Percentiles rank a stretch among this genome's conserved stretches.
phyloP scores from a whole-genome alignment of 1,140 invertebrate species.

The Sarcophaga bullata region DNA sequence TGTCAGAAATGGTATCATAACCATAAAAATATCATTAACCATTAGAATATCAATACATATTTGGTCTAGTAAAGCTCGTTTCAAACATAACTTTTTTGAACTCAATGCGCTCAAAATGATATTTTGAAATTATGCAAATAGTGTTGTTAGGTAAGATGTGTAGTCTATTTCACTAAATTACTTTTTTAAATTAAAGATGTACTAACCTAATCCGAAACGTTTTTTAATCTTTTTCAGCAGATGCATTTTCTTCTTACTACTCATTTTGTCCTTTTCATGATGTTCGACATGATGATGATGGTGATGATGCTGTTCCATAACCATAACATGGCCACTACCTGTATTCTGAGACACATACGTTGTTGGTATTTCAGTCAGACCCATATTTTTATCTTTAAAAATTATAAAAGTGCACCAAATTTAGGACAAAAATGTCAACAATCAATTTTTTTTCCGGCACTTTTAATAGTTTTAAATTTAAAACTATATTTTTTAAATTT shows the following conservation, averaged over 20 bases:
- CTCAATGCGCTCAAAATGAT: no score
- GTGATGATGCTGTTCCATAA: slow-evolving; percentile 48
- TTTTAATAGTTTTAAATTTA: background rate
- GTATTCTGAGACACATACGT: slow-evolving; percentile 59
- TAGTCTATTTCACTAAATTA: no score
- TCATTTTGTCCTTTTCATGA: slow-evolving; percentile 58
- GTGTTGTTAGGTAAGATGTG: no score
- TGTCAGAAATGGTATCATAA: no score
- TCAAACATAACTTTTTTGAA: no score
- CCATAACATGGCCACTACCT: slow-evolving; percentile 50
- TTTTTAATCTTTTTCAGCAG: slow-evolving; percentile 69
- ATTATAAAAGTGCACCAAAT: background rate
- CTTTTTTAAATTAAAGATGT: background rate
- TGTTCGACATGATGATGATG: slow-evolving; percentile 43
- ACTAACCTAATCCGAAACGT: slow-evolving; percentile 68
- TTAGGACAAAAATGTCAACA: background rate
- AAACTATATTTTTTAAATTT: background rate
- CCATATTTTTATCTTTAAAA: slow-evolving; percentile 49
- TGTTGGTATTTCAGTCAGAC: slow-evolving; percentile 59
- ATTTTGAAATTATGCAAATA: no score
- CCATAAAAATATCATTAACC: no score
- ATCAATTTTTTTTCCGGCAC: background rate
- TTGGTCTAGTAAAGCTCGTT: no score
- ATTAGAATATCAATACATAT: no score
- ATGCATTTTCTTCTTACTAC: slow-evolving; percentile 68